These are phyloP conservation scores for Parazoanthus atlanticus DNA, from an alignment of 92 coral and sea anemone genomes.

Conservation along the genomic window DNA sequence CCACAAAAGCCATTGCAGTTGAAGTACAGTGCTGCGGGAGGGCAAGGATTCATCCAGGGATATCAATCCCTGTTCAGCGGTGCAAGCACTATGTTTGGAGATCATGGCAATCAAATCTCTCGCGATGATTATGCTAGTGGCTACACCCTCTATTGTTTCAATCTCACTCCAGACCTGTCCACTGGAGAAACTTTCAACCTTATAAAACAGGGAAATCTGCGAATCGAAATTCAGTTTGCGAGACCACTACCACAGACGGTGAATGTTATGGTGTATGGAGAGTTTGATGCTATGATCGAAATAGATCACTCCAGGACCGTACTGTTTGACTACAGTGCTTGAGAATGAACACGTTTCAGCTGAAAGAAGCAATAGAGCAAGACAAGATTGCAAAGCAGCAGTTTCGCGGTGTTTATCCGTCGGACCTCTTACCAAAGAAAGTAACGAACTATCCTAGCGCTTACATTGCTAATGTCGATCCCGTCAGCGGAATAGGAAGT, in stretches of 20 bases:
- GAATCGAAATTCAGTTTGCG: constrained; percentile 58
- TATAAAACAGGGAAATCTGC: constrained; percentile 46
- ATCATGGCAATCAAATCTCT: constrained; percentile 45
- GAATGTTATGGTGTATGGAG: constrained; percentile 43
- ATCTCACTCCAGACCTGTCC: constrained; percentile 51
- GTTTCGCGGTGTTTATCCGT: constrained; percentile 54
- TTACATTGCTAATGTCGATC: constrained; percentile 56
- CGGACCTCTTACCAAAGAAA: constrained; percentile 47
- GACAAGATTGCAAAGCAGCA: constrained; percentile 33
- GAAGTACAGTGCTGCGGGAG: constrained; percentile 55
- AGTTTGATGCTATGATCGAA: constrained; percentile 50
- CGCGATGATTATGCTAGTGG: constrained; percentile 50
- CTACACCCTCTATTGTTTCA: constrained; percentile 48
- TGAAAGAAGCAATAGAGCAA: constrained; percentile 17
- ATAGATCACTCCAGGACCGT: constrained; percentile 48
- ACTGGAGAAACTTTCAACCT: constrained; percentile 40
- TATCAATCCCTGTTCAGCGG: constrained; percentile 52
- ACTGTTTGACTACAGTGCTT: constrained; percentile 45
- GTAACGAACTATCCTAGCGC: constrained; percentile 46
- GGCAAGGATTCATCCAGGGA: constrained; percentile 45
- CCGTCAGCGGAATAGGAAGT: constrained; percentile 39
- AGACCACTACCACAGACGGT: constrained; percentile 32
- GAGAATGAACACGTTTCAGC: constrained; percentile 42
- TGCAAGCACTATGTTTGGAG: constrained; percentile 42
- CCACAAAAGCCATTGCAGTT: constrained; percentile 58